Evolutionary conservation across 2,797 vertebrate species (phyloP).

Genomic region (Catharus ustulatus): DNA sequence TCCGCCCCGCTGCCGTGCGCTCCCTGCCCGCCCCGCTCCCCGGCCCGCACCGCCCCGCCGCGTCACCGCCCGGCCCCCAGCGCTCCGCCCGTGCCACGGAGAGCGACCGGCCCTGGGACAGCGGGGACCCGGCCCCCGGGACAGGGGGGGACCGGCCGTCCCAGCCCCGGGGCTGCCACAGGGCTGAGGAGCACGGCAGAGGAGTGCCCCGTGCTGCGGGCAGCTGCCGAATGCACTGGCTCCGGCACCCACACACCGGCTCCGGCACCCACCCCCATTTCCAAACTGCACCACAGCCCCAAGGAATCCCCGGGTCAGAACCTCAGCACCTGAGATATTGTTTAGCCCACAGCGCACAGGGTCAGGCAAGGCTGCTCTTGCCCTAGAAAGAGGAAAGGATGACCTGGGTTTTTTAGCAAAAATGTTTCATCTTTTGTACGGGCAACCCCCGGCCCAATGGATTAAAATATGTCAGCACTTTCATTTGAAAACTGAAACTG

Average conservation of each 20-base stretch:
- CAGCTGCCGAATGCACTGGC: background rate
- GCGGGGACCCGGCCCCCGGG: too few relatives aligned
- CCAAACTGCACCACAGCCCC: fast-evolving
- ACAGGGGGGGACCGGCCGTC: fast-evolving
- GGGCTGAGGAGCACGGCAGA: background rate
- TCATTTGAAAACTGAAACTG: background rate
- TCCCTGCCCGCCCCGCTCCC: background rate
- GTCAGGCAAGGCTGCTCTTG: too few relatives aligned
- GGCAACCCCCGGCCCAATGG: fast-evolving
- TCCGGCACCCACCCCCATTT: fast-evolving
- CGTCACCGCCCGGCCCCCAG: background rate
- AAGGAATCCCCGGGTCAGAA: too few relatives aligned
- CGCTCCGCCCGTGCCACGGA: too few relatives aligned
- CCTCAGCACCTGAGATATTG: fast-evolving
- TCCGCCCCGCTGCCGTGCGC: background rate
- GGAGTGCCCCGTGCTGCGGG: background rate
- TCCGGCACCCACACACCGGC: background rate
- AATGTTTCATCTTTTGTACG: background rate
- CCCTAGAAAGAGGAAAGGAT: fast-evolving
- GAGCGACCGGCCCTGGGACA: background rate
- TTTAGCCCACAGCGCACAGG: fast-evolving
- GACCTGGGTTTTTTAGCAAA: background rate
- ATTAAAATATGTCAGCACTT: fast-evolving
- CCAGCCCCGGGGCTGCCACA: background rate
- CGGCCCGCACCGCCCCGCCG: background rate